Evolutionary conservation across 1,140 invertebrate genomes (phyloP).

Genomic region (Dufourea novaeangliae): DNA sequence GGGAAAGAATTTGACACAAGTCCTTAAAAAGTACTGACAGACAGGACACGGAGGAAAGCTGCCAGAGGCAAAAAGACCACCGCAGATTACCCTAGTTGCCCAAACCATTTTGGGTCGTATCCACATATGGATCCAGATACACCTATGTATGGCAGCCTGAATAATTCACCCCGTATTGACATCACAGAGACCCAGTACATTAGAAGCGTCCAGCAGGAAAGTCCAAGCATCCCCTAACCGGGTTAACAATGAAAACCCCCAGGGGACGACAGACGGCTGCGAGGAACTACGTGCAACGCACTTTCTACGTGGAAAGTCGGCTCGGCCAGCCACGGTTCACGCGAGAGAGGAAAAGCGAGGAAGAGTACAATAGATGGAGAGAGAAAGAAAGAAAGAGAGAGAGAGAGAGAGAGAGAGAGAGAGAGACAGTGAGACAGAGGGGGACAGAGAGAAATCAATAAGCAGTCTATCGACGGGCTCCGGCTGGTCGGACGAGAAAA

Average conservation of each 20-base stretch:
- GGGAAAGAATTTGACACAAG: too few species aligned
- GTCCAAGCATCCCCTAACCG: background rate
- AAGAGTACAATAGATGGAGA: conserved; percentile 17
- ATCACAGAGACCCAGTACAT: background rate
- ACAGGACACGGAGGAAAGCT: background rate
- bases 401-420: conserved; percentile 21
- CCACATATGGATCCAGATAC: background rate
- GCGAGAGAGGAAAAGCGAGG: conserved; percentile 24
- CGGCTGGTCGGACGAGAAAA: conserved; percentile 32
- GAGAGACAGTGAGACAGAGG: conserved; percentile 26
- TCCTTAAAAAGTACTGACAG: too few species aligned
- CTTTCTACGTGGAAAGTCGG: conserved; percentile 11
- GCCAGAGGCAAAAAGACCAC: background rate
- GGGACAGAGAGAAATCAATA: conserved; percentile 53
- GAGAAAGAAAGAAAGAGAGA: conserved; percentile 35
- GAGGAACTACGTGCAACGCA: background rate
- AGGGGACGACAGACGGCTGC: too few species aligned
- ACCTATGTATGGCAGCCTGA: background rate
- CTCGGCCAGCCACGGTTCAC: background rate
- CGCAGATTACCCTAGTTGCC: too few species aligned
- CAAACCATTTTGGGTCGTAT: background rate
- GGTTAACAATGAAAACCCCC: background rate
- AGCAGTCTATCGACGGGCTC: conserved; percentile 57
- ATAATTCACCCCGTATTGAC: background rate
- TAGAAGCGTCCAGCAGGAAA: background rate